Conservation (phyloP, 2,888 invertebrate genomes). For the Macrosoma leucophasiata region DNA sequence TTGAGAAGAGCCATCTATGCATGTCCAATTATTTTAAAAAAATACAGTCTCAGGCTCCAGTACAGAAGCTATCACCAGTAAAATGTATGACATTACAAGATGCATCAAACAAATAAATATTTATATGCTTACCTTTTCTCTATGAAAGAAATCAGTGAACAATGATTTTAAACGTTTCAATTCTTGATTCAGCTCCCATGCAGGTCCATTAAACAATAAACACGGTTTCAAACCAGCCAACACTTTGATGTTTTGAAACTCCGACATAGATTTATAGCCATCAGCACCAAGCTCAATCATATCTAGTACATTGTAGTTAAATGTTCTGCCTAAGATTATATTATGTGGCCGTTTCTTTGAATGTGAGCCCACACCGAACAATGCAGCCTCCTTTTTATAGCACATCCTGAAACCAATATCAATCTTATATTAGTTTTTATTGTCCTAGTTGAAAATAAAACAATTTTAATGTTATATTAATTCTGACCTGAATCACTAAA, state of each 20-base stretch:
- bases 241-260: conserved; percentile 87
- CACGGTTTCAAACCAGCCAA: conserved; percentile 92
- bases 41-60: too few species aligned
- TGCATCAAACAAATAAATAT: conserved; percentile 9
- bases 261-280: conserved; percentile 84
- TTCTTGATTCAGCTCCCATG: conserved; percentile 89
- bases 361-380: conserved; percentile 94
- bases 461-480: neutral
- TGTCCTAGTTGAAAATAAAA: neutral
- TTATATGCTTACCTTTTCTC: conserved; percentile 75
- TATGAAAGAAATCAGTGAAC: conserved; percentile 94
- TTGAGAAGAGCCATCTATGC: too few species aligned
- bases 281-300: conserved; percentile 97
- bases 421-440: neutral
- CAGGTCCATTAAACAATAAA: conserved; percentile 92
- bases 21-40: too few species aligned
- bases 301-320: conserved; percentile 92
- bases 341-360: conserved; percentile 97
- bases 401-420: conserved; percentile 67
- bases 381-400: conserved; percentile 89
- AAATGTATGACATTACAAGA: too few species aligned
- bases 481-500: too few species aligned
- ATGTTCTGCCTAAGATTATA: conserved; percentile 91
- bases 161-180: conserved; percentile 90
- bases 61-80: too few species aligned